Conservation (phyloP, 2,888 invertebrate species). For the Nebria brevicollis region DNA sequence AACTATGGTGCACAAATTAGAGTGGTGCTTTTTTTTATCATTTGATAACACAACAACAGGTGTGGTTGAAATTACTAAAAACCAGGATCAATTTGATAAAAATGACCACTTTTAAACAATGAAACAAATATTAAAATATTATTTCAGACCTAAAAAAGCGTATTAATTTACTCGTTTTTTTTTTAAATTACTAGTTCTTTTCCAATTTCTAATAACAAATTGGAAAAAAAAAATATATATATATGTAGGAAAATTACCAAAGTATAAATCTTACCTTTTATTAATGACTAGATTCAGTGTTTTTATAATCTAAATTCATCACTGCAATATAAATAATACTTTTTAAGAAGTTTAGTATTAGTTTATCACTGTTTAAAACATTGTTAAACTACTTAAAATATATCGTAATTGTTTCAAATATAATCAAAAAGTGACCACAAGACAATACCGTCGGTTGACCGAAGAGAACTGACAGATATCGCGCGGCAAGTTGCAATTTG, state of each 20-base stretch:
- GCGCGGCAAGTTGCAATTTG: constrained; percentile 18
- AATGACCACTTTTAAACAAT: background rate
- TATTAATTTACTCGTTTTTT: too few relatives aligned
- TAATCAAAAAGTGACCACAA: constrained; percentile 9
- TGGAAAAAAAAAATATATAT: too few relatives aligned
- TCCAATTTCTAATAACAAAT: too few relatives aligned
- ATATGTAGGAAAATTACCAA: too few relatives aligned
- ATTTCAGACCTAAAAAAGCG: too few relatives aligned
- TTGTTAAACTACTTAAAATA: background rate
- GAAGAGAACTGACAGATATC: constrained; percentile 11
- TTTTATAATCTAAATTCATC: background rate
- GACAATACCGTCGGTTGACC: constrained; percentile 12
- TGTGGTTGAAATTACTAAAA: background rate
- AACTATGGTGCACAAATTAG: background rate
- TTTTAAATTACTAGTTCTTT: too few relatives aligned
- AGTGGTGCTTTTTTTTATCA: background rate
- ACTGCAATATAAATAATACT: background rate
- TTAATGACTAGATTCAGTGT: too few relatives aligned
- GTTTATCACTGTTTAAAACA: background rate
- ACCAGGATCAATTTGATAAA: too few relatives aligned
- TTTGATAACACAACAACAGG: background rate
- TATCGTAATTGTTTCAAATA: constrained; percentile 4
- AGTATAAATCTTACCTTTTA: too few relatives aligned
- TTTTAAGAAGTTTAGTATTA: background rate
- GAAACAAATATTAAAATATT: background rate